phyloP scores from a whole-genome alignment of 53 echinoderm and acorn worm genomes.

The Stichopus horrens region DNA sequence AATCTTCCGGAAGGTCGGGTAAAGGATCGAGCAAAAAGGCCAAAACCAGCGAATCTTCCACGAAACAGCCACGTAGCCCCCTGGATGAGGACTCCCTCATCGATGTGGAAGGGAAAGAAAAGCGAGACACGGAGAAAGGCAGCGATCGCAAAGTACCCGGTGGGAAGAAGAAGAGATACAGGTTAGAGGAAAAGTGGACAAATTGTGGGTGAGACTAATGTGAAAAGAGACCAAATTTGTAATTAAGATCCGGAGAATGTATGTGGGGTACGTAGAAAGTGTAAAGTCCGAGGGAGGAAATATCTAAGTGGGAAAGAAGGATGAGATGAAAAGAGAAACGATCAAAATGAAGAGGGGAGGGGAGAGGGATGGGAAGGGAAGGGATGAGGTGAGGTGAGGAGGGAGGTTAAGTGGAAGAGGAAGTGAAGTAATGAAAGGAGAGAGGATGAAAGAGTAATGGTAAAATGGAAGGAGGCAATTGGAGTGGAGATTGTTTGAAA shows the following conservation, averaged over 20 bases:
- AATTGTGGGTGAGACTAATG: not conserved
- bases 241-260: not conserved
- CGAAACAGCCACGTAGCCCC: constrained; percentile 14
- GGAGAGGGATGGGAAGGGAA: not conserved
- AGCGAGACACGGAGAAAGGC: constrained; percentile 2
- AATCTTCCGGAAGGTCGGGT: not conserved
- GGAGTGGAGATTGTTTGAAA: not conserved
- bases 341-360: not conserved
- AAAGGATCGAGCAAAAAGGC: constrained; percentile 24
- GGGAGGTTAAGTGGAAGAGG: not conserved
- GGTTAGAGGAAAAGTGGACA: constrained; percentile 20
- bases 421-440: not conserved
- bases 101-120: constrained; percentile 1
- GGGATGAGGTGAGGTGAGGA: too few relatives aligned
- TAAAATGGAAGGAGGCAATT: not conserved
- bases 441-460: not conserved
- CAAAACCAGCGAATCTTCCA: constrained; percentile 34
- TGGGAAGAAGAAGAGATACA: constrained; percentile 45
- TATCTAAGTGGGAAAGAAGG: not conserved
- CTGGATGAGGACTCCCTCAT: not conserved
- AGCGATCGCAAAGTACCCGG: constrained; percentile 1
- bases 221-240: too few relatives aligned
- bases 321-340: not conserved
- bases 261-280: not conserved
- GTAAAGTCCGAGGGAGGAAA: not conserved